Conservation (phyloP, 2,888 invertebrate species). For the Pseudolycoriella hygida region DNA sequence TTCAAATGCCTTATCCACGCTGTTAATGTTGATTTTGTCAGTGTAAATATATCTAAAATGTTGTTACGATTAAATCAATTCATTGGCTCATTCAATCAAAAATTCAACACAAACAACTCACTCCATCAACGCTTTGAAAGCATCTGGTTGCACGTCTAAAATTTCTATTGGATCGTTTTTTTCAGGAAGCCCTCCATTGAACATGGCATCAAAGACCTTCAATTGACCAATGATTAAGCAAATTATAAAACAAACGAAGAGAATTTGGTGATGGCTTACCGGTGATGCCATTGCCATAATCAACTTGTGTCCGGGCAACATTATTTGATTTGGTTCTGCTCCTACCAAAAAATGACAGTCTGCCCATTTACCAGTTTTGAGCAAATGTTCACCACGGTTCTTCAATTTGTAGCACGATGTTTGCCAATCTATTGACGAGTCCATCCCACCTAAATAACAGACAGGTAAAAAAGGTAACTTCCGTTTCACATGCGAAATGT, state of each 20-base stretch:
- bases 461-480: too few species aligned
- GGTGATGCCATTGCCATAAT: slow-evolving; percentile 75
- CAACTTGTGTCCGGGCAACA: slow-evolving; percentile 58
- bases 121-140: slow-evolving; percentile 64
- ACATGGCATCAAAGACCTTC: slow-evolving; percentile 65
- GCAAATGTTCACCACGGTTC: slow-evolving; percentile 51
- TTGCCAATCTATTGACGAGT: slow-evolving; percentile 56
- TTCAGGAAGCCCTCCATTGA: slow-evolving; percentile 68
- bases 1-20: slow-evolving; percentile 75
- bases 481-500: too few species aligned
- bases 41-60: slow-evolving; percentile 66
- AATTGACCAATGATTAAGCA: too few species aligned
- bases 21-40: slow-evolving; percentile 58
- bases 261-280: too few species aligned
- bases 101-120: slow-evolving; percentile 25
- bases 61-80: too few species aligned
- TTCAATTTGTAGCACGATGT: slow-evolving; percentile 49
- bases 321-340: slow-evolving; percentile 53
- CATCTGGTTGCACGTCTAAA: slow-evolving; percentile 70
- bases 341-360: slow-evolving; percentile 73
- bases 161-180: slow-evolving; percentile 61
- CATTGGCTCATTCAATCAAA: background rate
- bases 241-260: too few species aligned
- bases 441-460: slow-evolving; percentile 24
- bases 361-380: slow-evolving; percentile 68